Evolutionary conservation across 2,113 vertebrate genomes (phyloP), one percentile per base, ranked within the genome.

Genomic region (Brachypodius melanocephalos): DNA sequence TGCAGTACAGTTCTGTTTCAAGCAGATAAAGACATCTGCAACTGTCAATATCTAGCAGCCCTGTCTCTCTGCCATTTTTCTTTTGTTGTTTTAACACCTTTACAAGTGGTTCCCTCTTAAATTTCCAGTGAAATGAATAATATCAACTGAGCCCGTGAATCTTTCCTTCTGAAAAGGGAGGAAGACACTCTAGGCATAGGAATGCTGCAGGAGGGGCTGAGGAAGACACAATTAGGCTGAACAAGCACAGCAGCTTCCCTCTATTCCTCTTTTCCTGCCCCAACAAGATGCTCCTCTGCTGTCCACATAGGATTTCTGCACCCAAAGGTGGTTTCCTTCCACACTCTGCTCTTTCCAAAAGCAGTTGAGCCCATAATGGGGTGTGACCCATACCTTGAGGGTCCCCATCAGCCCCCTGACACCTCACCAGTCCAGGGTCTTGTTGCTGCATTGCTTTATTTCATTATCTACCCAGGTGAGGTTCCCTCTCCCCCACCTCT

Each of bases 61-160:
- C 43, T 32, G 81, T 88, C 78, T 59, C 89, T 73, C 75, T 95
- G 45, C 76, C 61, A 79, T 95, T 95, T 95, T 89, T 62, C 89
- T 96, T 88, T 52, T 90, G 76, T 76, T 90, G 63, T 79, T 96
- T 91, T 85, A 91, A 72, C 54, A 79, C 76, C 73, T 95, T 92
- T 91, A 88, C 78, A 80, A 90, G 81, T 62, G n/a, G 4, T 54
- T 94, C 49, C 22, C 29, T 96, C 73, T 82, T 90, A 82, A 55
- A 76, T 92, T 94, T 95, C 91, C 7, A 4, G 57, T 88, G 49
- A 80, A 93, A 67, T 36, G 5, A 93, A 51, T 90, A 73, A 48
- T 76, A 77, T 59, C 63, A 66, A 34, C 51, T 2, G 15, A 83
- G 48, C 34, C 61, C 6, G 10, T 89, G 79, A 89, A 93, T 95